A percentile compares a stretch with the other conserved stretches of the same genome.
These are phyloP conservation scores for Amphipyra berbera DNA, from an alignment of 2,888 invertebrate genomes.

Conservation along the genomic window DNA sequence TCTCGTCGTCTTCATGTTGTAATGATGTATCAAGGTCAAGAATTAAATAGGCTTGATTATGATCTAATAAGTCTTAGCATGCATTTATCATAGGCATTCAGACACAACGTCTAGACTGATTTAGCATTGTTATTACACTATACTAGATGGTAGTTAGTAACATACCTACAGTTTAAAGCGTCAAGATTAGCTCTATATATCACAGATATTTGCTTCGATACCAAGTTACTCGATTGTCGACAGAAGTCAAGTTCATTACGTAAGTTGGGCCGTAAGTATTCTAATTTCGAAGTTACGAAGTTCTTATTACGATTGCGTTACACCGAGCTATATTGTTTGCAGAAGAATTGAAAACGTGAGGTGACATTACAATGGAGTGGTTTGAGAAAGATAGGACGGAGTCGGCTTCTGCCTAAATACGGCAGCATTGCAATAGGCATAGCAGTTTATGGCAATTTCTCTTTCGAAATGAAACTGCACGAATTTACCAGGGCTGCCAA, in stretches of 20 bases:
- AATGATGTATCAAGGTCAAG: too few relatives aligned
- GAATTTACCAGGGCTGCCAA: slow-evolving; percentile 23
- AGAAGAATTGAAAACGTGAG: slow-evolving; percentile 51
- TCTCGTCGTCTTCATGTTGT: too few relatives aligned
- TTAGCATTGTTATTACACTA: slow-evolving; percentile 30
- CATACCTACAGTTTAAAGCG: slow-evolving; percentile 3
- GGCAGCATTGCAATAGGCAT: slow-evolving; percentile 40
- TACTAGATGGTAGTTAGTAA: slow-evolving; percentile 12
- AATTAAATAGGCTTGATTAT: too few relatives aligned
- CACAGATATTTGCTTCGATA: slow-evolving; percentile 15
- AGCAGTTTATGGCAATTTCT: slow-evolving; percentile 49
- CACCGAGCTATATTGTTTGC: slow-evolving; percentile 40
- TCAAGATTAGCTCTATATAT: slow-evolving; percentile 19
- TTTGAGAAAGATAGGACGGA: slow-evolving; percentile 30
- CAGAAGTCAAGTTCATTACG: slow-evolving; percentile 47
- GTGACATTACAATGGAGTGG: slow-evolving; percentile 49
- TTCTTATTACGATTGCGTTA: slow-evolving; percentile 41
- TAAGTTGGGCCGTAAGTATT: slow-evolving; percentile 42
- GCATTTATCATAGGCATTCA: slow-evolving; percentile 30
- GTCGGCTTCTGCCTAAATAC: slow-evolving; percentile 29
- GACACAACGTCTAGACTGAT: slow-evolving; percentile 40
- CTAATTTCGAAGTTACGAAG: slow-evolving; percentile 44
- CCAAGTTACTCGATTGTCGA: slow-evolving; percentile 17
- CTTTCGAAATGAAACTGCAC: slow-evolving; percentile 47
- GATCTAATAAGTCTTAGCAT: background rate